These are phyloP conservation scores for Hyperopisus bebe DNA, from an alignment of 2,113 vertebrate genomes.

Conservation along the genomic window DNA sequence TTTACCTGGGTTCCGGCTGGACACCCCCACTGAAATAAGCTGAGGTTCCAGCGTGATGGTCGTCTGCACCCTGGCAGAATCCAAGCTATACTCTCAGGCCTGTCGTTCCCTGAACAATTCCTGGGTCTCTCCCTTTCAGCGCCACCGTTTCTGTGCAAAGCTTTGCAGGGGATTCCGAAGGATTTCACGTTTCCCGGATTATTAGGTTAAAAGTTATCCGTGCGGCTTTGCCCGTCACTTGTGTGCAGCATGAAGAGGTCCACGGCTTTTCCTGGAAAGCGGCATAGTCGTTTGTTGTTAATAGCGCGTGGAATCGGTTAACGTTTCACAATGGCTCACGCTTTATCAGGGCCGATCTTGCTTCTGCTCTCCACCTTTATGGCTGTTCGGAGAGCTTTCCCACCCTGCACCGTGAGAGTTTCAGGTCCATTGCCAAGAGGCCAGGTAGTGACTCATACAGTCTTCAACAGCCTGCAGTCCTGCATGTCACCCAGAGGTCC, in stretches of 20 bases:
- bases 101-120: constrained; percentile 17
- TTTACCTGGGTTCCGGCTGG: neutral
- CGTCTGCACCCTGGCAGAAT: constrained; percentile 33
- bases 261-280: neutral
- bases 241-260: neutral
- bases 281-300: neutral
- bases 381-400: neutral
- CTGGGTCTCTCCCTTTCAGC: constrained; percentile 16
- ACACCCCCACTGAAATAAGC: neutral
- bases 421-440: neutral
- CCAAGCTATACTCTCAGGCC: constrained; percentile 28
- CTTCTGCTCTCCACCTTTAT: neutral
- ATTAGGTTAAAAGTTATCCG: constrained; percentile 9
- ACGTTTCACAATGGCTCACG: neutral
- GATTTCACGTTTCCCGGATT: constrained; percentile 6
- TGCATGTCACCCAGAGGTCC: neutral
- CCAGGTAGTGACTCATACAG: neutral
- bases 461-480: neutral
- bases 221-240: neutral
- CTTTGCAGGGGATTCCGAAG: neutral
- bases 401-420: neutral
- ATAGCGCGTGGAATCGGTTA: neutral
- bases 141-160: neutral
- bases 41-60: constrained; percentile 12
- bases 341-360: neutral